Evolutionary conservation across 2,888 invertebrate genomes (phyloP).

Genomic region (Polyommatus iphigenia): DNA sequence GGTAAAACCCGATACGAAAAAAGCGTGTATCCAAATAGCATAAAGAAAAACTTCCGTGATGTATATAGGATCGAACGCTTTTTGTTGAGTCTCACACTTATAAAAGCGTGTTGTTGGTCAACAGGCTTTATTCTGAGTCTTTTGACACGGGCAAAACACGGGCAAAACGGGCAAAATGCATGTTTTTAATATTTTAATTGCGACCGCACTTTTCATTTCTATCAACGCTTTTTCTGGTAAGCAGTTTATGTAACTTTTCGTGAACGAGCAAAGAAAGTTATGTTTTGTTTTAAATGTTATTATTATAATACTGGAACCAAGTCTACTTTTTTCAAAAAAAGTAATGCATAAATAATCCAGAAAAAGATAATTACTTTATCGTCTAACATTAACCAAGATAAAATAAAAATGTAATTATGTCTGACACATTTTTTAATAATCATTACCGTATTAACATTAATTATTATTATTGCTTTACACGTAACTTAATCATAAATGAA

Average conservation of each 20-base stretch:
- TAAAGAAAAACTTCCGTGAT: constrained; percentile 24
- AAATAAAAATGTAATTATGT: no score
- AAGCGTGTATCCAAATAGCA: constrained; percentile 14
- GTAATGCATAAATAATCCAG: background rate
- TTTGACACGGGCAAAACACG: constrained; percentile 22
- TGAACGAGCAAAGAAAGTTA: background rate
- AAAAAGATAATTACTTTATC: background rate
- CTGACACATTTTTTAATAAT: background rate
- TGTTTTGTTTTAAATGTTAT: background rate
- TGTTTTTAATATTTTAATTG: constrained; percentile 33
- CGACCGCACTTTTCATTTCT: constrained; percentile 31
- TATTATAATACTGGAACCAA: background rate
- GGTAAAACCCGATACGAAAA: constrained; percentile 14
- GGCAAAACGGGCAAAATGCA: constrained; percentile 35
- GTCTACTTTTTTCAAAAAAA: background rate
- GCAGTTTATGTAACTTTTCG: constrained; percentile 25
- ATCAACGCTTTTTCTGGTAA: constrained; percentile 38
- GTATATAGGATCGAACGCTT: constrained; percentile 5
- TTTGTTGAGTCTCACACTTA: constrained; percentile 19
- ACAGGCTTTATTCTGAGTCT: constrained; percentile 24
- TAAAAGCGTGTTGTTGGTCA: constrained; percentile 8
- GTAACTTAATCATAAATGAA: background rate
- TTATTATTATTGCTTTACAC: background rate
- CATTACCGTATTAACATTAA: background rate
- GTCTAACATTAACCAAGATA: background rate